Evolutionary conservation across 2,888 invertebrate genomes (phyloP).

Genomic region (Deilephila porcellus): DNA sequence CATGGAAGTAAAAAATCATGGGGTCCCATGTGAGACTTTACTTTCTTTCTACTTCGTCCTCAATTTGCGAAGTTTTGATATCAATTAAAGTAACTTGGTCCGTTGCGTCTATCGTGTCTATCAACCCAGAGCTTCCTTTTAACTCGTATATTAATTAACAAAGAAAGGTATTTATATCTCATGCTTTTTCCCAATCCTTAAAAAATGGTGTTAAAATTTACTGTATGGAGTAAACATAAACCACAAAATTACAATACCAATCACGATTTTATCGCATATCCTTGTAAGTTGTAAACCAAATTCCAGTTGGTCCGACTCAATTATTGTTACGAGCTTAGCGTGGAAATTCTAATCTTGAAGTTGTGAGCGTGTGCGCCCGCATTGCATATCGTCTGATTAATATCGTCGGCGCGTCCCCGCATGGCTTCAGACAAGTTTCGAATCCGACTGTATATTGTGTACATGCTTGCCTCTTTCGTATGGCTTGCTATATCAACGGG

Average conservation of each 20-base stretch:
- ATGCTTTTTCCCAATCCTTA: neutral
- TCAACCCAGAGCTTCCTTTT: too few relatives aligned
- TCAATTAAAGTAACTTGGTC: too few relatives aligned
- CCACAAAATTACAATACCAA: neutral
- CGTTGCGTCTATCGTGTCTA: too few relatives aligned
- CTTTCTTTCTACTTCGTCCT: neutral
- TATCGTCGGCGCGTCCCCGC: constrained; percentile 61
- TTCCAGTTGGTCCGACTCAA: constrained; percentile 68
- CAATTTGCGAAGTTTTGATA: too few relatives aligned
- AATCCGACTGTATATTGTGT: constrained; percentile 50
- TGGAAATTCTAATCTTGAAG: constrained; percentile 74
- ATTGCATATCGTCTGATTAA: constrained; percentile 78
- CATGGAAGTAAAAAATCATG: too few relatives aligned
- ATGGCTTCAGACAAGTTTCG: constrained; percentile 71
- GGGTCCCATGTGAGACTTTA: too few relatives aligned
- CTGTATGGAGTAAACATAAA: neutral
- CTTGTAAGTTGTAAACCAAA: constrained; percentile 45
- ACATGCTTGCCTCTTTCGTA: constrained; percentile 37
- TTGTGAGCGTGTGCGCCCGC: constrained; percentile 67
- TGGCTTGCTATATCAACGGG: constrained; percentile 15
- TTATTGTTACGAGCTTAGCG: constrained; percentile 67
- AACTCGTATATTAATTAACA: neutral
- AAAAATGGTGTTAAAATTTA: constrained; percentile 13
- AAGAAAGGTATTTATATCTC: neutral
- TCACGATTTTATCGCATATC: constrained; percentile 21